These are phyloP conservation scores for Paramuricea clavata DNA, from an alignment of 92 coral and sea anemone species.

Conservation along the genomic window DNA sequence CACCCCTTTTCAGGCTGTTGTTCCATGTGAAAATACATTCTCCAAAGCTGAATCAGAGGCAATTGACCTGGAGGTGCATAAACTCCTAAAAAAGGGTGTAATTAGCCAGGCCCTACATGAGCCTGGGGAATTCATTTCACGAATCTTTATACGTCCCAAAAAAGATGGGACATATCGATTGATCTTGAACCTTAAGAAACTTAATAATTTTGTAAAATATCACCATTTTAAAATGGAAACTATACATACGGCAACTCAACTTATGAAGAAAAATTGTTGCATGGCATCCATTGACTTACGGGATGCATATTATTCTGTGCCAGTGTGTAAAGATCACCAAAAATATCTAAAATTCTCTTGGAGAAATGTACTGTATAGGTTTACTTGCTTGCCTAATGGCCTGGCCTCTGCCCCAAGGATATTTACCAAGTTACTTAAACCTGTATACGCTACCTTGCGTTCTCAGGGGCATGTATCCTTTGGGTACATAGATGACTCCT, in stretches of 20 bases:
- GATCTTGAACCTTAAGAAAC: neutral
- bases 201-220: neutral
- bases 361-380: conserved; percentile 45
- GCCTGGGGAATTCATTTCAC: neutral
- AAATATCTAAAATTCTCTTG: conserved; percentile 52
- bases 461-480: conserved; percentile 54
- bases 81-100: conserved; percentile 14
- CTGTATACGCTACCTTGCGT: conserved; percentile 52
- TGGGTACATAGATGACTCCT: conserved; percentile 66
- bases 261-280: conserved; percentile 8
- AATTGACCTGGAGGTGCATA: conserved; percentile 3
- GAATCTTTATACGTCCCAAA: neutral
- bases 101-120: neutral
- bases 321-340: conserved; percentile 41
- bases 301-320: conserved; percentile 59
- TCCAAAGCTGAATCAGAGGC: neutral
- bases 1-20: neutral
- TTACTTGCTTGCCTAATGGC: conserved; percentile 67
- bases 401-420: conserved; percentile 55
- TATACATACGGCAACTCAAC: neutral
- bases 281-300: conserved; percentile 56
- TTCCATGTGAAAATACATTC: neutral
- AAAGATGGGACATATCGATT: conserved; percentile 9
- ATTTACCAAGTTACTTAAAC: conserved; percentile 63
- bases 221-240: conserved; percentile 23